A percentile compares a stretch with the other conserved stretches of the same genome.
These are phyloP conservation scores for Plagodis dolabraria DNA, from an alignment of 2,888 invertebrate species.

Conservation along the genomic window DNA sequence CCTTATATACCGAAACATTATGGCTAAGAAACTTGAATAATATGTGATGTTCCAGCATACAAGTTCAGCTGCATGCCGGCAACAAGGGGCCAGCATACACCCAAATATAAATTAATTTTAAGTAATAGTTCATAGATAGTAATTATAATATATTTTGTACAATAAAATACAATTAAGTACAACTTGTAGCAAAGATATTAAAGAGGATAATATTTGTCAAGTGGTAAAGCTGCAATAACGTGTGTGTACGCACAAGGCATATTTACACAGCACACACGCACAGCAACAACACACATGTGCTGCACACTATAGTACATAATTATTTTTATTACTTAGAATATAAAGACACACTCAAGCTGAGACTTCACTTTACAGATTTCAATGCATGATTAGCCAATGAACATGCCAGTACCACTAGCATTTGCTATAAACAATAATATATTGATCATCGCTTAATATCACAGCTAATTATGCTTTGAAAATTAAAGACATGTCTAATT, in stretches of 20 bases:
- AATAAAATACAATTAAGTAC: slow-evolving; percentile 88
- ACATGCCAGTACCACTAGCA: slow-evolving; percentile 82
- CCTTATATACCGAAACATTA: slow-evolving; percentile 83
- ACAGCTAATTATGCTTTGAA: slow-evolving; percentile 86
- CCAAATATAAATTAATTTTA: slow-evolving; percentile 81
- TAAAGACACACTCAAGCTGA: slow-evolving; percentile 84
- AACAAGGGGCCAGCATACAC: slow-evolving; percentile 81
- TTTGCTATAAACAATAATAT: slow-evolving; percentile 81
- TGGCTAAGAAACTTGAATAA: slow-evolving; percentile 79
- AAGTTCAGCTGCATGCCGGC: slow-evolving; percentile 83
- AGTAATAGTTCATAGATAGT: slow-evolving; percentile 83
- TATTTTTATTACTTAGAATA: slow-evolving; percentile 80
- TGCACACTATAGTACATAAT: slow-evolving; percentile 83
- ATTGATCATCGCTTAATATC: slow-evolving; percentile 84
- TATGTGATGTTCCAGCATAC: slow-evolving; percentile 83
- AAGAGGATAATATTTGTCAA: slow-evolving; percentile 84
- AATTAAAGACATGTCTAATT: slow-evolving; percentile 85
- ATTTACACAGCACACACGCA: slow-evolving; percentile 84
- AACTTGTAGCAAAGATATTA: slow-evolving; percentile 88
- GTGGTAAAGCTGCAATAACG: slow-evolving; percentile 83
- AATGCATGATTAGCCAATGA: slow-evolving; percentile 86
- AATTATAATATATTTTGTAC: slow-evolving; percentile 88
- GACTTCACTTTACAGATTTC: slow-evolving; percentile 82
- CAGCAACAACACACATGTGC: slow-evolving; percentile 80
- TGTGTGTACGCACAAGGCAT: slow-evolving; percentile 84